Evolutionary conservation across 2,113 vertebrate species (phyloP).

Genomic region (Cricetomys ansorgei): DNA sequence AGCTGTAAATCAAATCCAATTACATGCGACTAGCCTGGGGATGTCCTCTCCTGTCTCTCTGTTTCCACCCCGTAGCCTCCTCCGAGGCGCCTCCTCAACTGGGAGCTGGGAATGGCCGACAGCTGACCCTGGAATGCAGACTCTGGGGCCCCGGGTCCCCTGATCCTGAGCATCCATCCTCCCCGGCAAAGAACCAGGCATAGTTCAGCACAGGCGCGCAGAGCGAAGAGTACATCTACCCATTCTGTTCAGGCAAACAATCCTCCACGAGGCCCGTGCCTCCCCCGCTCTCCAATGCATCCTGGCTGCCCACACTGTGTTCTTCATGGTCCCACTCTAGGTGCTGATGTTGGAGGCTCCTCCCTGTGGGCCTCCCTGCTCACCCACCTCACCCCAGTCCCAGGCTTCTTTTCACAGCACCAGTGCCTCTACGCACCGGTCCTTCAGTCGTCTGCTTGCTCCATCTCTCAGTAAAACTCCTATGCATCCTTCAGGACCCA

Average conservation of each 20-base stretch:
- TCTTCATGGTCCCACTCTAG: background rate
- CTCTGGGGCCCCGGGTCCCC: background rate
- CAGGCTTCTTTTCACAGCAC: background rate
- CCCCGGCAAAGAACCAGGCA: background rate
- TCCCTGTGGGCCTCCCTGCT: background rate
- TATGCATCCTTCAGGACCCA: background rate
- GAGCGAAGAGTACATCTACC: background rate
- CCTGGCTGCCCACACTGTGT: background rate
- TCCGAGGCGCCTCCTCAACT: constrained; percentile 17
- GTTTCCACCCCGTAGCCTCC: background rate
- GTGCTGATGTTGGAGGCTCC: background rate
- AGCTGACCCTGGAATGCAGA: constrained; percentile 40
- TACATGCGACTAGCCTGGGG: background rate
- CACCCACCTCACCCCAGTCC: background rate
- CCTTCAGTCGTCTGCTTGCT: background rate
- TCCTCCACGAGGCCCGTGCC: background rate
- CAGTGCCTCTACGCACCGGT: background rate
- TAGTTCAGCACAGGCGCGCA: background rate
- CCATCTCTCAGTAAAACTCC: background rate
- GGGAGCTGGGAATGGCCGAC: constrained; percentile 19
- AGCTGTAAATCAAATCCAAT: constrained; percentile 53
- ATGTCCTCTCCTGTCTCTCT: background rate
- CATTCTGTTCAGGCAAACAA: background rate
- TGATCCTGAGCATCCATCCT: background rate
- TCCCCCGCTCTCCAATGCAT: background rate